Conservation (phyloP, 2,113 vertebrate species). For the Apus apus region DNA sequence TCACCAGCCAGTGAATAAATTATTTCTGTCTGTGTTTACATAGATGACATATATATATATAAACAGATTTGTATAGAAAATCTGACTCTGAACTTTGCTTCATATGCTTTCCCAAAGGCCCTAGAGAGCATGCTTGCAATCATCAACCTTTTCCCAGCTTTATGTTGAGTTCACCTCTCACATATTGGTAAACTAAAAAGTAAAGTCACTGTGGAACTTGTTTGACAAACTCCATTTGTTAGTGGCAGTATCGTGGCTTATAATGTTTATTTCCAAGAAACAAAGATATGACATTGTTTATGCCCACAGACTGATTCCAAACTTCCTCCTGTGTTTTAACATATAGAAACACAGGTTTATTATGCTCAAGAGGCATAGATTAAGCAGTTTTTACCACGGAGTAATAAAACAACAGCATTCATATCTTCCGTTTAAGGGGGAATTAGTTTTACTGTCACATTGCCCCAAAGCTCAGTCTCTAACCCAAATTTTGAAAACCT, state of each 20-base stretch:
- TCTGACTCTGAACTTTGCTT: neutral
- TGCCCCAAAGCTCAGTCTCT: neutral
- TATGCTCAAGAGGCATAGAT: neutral
- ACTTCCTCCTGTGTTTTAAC: slow-evolving; percentile 2
- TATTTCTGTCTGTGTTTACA: slow-evolving; percentile 15
- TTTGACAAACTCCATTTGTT: slow-evolving; percentile 22
- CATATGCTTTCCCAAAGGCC: neutral
- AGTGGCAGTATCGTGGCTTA: neutral
- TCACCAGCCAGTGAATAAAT: neutral
- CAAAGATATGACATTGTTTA: slow-evolving; percentile 28
- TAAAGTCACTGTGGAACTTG: neutral
- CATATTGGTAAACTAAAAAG: slow-evolving; percentile 30
- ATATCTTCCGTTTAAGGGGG: neutral
- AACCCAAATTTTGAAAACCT: neutral
- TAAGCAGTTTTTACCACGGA: neutral
- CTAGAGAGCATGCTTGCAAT: neutral
- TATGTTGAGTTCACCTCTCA: slow-evolving; percentile 13
- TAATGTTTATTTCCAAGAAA: neutral
- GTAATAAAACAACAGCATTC: neutral
- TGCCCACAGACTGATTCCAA: neutral
- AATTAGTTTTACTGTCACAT: neutral
- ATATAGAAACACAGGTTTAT: neutral
- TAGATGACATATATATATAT: neutral
- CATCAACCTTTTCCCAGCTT: slow-evolving; percentile 5
- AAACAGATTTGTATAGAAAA: neutral